Base-by-base conservation (phyloP, 2,113 vertebrate species). In the Heterotis niloticus region DNA sequence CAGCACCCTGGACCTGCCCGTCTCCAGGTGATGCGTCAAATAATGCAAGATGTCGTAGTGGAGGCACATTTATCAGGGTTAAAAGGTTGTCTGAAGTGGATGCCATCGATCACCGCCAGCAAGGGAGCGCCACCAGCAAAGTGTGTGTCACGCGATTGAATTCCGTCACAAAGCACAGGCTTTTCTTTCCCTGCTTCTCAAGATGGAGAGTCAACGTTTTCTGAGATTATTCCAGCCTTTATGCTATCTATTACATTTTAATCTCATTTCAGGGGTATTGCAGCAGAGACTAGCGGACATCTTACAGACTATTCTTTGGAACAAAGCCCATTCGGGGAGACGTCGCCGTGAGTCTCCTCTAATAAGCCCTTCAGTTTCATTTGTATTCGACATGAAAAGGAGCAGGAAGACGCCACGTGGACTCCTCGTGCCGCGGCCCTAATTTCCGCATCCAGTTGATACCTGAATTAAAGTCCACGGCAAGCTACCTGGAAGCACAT, bases 371-470 rank as follows among this genome's bases (percentile, higher is more conserved):
- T 79, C 78, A 77, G 82, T 82, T 83, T 84, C 79, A 78, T 83
- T 83, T 17, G 26, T 64, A 84, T 83, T 83, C 71, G 78, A 81
- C 71, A 24, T 74, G 52, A 78, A 79, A 34, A 29, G 13, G 54
- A 64, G 78, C 29, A 20, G 26, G 69, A 81, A 78, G 60, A 74
- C 75, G 83, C 82, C 76, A 54, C 59, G 14, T 76, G 56, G 44
- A 72, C 72, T 71, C 34, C 34, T 57, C 24, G 57, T 56, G 52
- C 80, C 64, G 67, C 79, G 76, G 80, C 78, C 64, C 83, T 84
- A 85, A 85, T 85, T 86, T 85, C 81, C 76, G 83, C 81, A 78
- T 79, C 71, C 80, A 64, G 76, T 77, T 86, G 81, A 85, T 86
- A 78, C 86, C 73, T 77, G 85, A 83, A 86, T 88, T 84, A 86